Evolutionary conservation across 2,797 vertebrate genomes (phyloP), one percentile per base, ranked within the genome.

Genomic region (Chiloscyllium punctatum): DNA sequence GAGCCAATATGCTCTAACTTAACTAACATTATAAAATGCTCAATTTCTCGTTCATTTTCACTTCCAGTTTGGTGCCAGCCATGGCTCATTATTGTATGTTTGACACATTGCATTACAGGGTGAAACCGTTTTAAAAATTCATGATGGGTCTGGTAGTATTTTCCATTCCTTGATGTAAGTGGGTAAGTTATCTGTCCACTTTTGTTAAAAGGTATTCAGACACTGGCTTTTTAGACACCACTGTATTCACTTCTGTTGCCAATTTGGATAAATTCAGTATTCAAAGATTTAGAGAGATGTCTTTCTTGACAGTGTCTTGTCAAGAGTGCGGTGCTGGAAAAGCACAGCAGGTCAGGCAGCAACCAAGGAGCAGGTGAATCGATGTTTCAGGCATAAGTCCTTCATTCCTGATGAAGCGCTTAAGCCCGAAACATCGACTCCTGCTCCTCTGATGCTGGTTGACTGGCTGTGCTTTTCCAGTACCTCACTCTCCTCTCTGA

Each of bases 1-100:
- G 57, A 42, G 66, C 90, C 53, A 92, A 62, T 42, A 92, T 92
- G 62, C 16, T 92, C 21, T 42, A 69, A 27, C 42, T 42, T 92
- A 92, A 92, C 62, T 92, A 42, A 68, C 66, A 37, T 68, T 92
- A 92, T 92, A 68, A 92, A 92, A 68, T 92, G n/a, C 33, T 68
- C 7, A 7, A 84, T 62, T 62, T 23, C 18, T 23, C 62, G 42
- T 69, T 92, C 18, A 69, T 69, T 92, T 92, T 69, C 90, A 11
- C 90, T 1, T 69, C 68, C 9, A 8, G 90, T 21, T 92, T 42
- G 23, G 68, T 42, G 90, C n/a, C 18, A 9, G n/a, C 42, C 21
- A 8, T 91, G 30, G 0, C 23, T 7, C 37, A 42, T 69, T 92
- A 69, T 92, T 92, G 62, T 2, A n/a, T 8, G 1, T 25, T 37